phyloP scores from a whole-genome alignment of 2,797 vertebrate genomes.

The Syngnathus acus region DNA sequence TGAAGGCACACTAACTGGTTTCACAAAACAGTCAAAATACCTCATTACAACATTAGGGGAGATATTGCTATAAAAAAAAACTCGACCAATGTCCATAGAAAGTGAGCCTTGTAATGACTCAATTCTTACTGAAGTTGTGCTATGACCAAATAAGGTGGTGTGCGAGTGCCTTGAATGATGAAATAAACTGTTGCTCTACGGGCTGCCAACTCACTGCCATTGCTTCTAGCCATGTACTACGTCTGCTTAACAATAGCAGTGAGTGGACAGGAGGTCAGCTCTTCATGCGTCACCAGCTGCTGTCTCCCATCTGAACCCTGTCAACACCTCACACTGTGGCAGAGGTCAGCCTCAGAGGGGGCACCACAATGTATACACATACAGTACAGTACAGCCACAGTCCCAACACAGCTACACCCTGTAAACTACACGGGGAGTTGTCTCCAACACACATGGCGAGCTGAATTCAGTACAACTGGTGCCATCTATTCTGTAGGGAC shows the following conservation, averaged over 20 bases:
- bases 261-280: slow-evolving; percentile 37
- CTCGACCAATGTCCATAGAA: background rate
- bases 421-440: slow-evolving; percentile 36
- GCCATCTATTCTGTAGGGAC: slow-evolving; percentile 29
- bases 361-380: slow-evolving; percentile 8
- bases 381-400: slow-evolving; percentile 5
- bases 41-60: background rate
- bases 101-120: background rate
- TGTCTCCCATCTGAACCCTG: slow-evolving; percentile 57
- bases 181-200: background rate
- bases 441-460: slow-evolving; percentile 43
- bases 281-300: slow-evolving; percentile 55
- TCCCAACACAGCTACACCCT: slow-evolving; percentile 18
- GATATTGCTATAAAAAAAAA: background rate
- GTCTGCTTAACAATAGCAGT: slow-evolving; percentile 27
- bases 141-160: background rate
- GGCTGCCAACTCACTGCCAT: background rate
- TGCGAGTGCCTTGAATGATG: background rate
- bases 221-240: background rate
- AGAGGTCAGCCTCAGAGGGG: slow-evolving; percentile 14
- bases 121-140: background rate
- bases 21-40: background rate
- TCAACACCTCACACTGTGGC: slow-evolving; percentile 48
- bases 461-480: slow-evolving; percentile 32
- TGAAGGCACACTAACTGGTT: background rate